A percentile compares a stretch with the other conserved stretches of the same genome.
Conservation (phyloP, 2,113 vertebrate species). For the Phycodurus eques region DNA sequence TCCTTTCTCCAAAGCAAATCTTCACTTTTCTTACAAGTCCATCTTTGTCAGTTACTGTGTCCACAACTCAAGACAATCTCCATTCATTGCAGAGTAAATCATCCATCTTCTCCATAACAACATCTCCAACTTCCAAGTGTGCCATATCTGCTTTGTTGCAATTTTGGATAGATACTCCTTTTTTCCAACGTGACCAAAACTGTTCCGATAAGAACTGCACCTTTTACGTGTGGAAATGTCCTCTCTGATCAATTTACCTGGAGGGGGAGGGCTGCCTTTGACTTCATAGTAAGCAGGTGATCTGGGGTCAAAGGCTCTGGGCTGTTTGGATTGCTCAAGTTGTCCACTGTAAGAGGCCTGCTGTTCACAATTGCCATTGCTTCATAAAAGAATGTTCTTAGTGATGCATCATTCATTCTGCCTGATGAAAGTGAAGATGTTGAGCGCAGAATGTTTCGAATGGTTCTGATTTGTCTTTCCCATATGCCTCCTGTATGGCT, state of each 20-base stretch:
- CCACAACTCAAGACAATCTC: background rate
- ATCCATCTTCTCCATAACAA: background rate
- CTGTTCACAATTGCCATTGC: background rate
- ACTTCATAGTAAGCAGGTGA: constrained; percentile 10
- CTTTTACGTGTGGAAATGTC: background rate
- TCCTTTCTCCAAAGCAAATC: background rate
- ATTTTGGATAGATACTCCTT: background rate
- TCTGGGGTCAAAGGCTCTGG: background rate
- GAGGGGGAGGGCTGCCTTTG: background rate
- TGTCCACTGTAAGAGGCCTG: background rate
- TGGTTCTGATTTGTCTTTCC: constrained; percentile 24
- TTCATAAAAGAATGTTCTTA: constrained; percentile 1
- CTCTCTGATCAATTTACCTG: constrained; percentile 14
- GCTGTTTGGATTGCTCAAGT: background rate
- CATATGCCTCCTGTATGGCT: constrained; percentile 31
- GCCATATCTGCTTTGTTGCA: background rate
- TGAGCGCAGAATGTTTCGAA: background rate
- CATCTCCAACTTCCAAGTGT: background rate
- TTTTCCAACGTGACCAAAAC: background rate
- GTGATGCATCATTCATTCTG: background rate
- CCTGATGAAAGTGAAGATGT: background rate
- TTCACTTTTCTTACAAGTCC: constrained; percentile 5
- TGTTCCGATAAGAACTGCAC: background rate
- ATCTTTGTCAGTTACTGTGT: background rate
- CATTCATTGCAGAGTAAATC: background rate